Percentiles rank a stretch among this genome's conserved stretches.
Evolutionary conservation across 2,113 vertebrate species (phyloP).

Genomic region (Daphoenositta chrysoptera): DNA sequence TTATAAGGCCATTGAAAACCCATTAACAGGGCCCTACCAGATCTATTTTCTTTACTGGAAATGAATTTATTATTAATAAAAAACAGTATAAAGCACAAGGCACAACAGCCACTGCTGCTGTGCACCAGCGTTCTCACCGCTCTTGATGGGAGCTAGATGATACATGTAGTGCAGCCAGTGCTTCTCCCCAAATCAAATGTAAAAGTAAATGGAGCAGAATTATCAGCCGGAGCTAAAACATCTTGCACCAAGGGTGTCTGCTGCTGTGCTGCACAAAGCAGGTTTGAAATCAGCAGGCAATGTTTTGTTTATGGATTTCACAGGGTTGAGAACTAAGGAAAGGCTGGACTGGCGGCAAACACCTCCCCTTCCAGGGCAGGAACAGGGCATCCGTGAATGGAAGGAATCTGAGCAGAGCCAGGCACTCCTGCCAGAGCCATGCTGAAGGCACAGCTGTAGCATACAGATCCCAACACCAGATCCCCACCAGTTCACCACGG

Average conservation of each 20-base stretch:
- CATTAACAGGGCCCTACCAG: neutral
- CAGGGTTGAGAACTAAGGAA: neutral
- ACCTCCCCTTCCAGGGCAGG: neutral
- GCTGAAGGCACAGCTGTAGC: neutral
- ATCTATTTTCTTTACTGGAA: neutral
- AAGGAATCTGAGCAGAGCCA: neutral
- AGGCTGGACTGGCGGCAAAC: neutral
- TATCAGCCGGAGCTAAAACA: conserved; percentile 1
- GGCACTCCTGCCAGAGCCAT: neutral
- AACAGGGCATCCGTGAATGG: neutral
- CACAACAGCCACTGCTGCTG: neutral
- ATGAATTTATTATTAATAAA: neutral
- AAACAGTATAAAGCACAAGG: neutral
- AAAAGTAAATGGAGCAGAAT: conserved; percentile 25
- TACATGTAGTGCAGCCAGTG: neutral
- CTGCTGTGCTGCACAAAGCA: neutral
- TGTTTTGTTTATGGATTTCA: neutral
- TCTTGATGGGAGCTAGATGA: neutral
- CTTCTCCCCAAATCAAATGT: neutral
- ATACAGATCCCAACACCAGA: neutral
- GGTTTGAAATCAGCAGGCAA: neutral
- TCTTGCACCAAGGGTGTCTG: neutral
- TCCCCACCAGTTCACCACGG: neutral
- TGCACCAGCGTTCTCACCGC: neutral
- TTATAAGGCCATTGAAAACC: neutral